Conservation (phyloP, 2,113 vertebrate genomes). For the Sebastes schlegelii region DNA sequence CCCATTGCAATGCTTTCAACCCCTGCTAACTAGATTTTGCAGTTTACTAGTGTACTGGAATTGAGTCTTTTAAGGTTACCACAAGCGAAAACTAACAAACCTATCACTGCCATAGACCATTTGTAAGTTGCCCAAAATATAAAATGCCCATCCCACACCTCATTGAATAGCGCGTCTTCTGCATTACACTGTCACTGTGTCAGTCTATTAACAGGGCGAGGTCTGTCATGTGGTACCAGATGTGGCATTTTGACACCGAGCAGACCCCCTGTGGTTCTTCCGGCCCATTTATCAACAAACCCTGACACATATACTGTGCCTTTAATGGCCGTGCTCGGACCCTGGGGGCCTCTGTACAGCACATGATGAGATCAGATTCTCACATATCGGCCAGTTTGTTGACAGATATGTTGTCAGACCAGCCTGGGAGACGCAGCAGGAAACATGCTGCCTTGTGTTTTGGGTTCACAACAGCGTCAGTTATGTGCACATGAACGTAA, state of each 20-base stretch:
- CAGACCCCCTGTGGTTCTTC: conserved; percentile 50
- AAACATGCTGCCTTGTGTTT: conserved; percentile 1
- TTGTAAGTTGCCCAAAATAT: not conserved
- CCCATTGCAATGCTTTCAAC: not conserved
- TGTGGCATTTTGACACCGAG: conserved; percentile 41
- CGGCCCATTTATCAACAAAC: conserved; percentile 56
- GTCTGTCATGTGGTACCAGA: conserved; percentile 50
- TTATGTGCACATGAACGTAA: conserved; percentile 12
- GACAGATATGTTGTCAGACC: conserved; percentile 48
- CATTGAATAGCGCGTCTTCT: not conserved
- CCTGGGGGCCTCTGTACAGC: conserved; percentile 37
- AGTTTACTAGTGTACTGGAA: not conserved
- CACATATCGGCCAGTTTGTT: conserved; percentile 37
- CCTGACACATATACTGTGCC: conserved; percentile 48
- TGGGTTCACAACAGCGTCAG: conserved; percentile 21
- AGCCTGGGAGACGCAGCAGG: conserved; percentile 22
- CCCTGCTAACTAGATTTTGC: not conserved
- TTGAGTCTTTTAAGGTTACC: not conserved
- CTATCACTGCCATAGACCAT: not conserved
- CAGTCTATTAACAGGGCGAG: conserved; percentile 7
- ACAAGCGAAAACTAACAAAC: not conserved
- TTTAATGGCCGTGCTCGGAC: conserved; percentile 33
- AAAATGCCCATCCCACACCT: not conserved
- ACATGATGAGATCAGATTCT: conserved; percentile 60
- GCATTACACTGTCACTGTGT: conserved; percentile 4